Conservation (phyloP, 2,113 vertebrate genomes). For the Poecilia latipinna region DNA sequence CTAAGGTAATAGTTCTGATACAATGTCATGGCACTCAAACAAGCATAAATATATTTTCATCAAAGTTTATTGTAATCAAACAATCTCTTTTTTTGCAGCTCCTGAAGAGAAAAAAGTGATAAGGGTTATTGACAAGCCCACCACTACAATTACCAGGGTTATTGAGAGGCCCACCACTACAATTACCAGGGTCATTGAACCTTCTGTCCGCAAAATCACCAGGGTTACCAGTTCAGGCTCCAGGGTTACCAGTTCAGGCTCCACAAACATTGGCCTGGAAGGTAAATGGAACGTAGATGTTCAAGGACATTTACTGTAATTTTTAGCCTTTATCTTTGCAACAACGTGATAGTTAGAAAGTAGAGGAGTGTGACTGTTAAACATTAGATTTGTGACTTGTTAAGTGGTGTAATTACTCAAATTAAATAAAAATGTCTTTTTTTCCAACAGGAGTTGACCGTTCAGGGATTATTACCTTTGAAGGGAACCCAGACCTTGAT, state of each 20-base stretch:
- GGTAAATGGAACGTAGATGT: slow-evolving; percentile 43
- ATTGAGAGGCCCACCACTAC: slow-evolving; percentile 67
- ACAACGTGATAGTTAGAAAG: not conserved
- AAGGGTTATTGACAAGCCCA: slow-evolving; percentile 43
- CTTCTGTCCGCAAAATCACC: slow-evolving; percentile 79
- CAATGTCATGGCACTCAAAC: too few species aligned
- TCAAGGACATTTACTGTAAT: not conserved
- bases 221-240: slow-evolving; percentile 57
- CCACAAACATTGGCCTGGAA: slow-evolving; percentile 51
- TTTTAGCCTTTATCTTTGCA: not conserved
- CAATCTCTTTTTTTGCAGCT: slow-evolving; percentile 36
- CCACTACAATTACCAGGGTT: slow-evolving; percentile 68
- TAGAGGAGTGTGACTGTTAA: not conserved
- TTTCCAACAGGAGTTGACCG: slow-evolving; percentile 38
- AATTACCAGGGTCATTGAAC: slow-evolving; percentile 78
- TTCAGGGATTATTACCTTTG: slow-evolving; percentile 24
- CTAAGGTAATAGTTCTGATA: too few species aligned
- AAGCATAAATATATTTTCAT: not conserved
- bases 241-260: slow-evolving; percentile 24
- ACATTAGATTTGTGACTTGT: not conserved
- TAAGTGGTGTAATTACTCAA: not conserved
- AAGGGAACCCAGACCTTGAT: slow-evolving; percentile 24
- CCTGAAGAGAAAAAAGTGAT: slow-evolving; percentile 65
- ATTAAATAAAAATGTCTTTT: not conserved
- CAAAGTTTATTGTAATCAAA: not conserved